Evolutionary conservation across 2,797 vertebrate genomes (phyloP).

Genomic region (Spondyliosoma cantharus): DNA sequence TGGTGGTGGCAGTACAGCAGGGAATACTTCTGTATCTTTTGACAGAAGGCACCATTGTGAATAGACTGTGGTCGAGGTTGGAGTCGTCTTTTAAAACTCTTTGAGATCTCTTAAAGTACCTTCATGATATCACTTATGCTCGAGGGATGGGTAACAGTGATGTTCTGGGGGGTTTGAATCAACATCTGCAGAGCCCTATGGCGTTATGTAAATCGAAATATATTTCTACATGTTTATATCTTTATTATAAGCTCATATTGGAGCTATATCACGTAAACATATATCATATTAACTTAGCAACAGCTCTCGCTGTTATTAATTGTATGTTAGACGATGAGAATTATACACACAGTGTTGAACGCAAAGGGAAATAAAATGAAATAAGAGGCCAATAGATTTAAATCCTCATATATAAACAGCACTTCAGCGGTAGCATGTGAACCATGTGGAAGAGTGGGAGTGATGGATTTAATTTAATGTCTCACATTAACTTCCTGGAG

Average conservation of each 20-base stretch:
- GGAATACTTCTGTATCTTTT: too few species aligned
- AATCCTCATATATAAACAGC: neutral
- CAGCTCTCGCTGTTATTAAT: neutral
- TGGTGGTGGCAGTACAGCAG: too few species aligned
- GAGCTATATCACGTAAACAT: neutral
- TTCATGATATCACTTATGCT: too few species aligned
- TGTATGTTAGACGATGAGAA: neutral
- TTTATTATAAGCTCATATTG: neutral
- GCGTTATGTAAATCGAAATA: neutral
- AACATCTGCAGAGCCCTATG: neutral
- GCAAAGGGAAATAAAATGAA: neutral
- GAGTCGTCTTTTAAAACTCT: too few species aligned
- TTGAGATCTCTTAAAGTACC: too few species aligned
- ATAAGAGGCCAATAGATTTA: constrained; percentile 3
- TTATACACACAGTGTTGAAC: neutral
- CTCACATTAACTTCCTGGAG: constrained; percentile 51
- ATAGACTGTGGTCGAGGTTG: too few species aligned
- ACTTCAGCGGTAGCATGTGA: constrained; percentile 9
- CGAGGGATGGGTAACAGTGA: too few species aligned
- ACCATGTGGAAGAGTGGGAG: constrained; percentile 26
- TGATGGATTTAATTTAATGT: constrained; percentile 51
- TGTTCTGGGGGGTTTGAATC: too few species aligned
- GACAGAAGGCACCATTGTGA: too few species aligned
- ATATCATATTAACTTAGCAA: neutral
- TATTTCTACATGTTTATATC: too few species aligned